These are phyloP conservation scores for Pollenia angustigena DNA, from an alignment of 2,888 invertebrate genomes.

Conservation along the genomic window DNA sequence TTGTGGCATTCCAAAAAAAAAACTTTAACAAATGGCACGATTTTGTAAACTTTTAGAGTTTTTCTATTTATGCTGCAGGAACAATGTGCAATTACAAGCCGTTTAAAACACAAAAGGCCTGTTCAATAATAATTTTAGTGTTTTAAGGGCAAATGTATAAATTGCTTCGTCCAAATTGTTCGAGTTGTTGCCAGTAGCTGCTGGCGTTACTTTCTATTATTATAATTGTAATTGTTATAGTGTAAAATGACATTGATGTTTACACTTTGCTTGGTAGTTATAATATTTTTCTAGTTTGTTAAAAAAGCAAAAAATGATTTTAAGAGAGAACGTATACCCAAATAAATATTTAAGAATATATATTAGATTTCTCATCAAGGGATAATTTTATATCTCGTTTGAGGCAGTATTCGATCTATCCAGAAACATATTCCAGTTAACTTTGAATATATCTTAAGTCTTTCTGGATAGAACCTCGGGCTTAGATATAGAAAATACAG, in stretches of 20 bases:
- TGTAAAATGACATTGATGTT: constrained; percentile 55
- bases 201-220: constrained; percentile 47
- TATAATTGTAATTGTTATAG: constrained; percentile 52
- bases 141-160: constrained; percentile 53
- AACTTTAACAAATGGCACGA: constrained; percentile 27
- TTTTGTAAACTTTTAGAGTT: constrained; percentile 7
- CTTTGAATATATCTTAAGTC: too few relatives aligned
- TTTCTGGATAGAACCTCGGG: too few relatives aligned
- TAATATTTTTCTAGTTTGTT: background rate
- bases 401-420: too few relatives aligned
- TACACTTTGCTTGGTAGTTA: constrained; percentile 36
- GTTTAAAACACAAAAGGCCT: constrained; percentile 28
- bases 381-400: too few relatives aligned
- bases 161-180: constrained; percentile 12
- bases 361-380: too few relatives aligned
- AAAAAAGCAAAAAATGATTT: background rate
- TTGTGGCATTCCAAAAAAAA: background rate
- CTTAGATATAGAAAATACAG: too few relatives aligned
- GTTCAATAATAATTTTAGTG: constrained; percentile 51
- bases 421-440: too few relatives aligned
- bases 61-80: background rate
- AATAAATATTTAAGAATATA: background rate
- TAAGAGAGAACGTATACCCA: background rate
- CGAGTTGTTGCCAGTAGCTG: constrained; percentile 42
- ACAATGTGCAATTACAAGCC: constrained; percentile 20